These are phyloP conservation scores for Tursiops truncatus DNA, from an alignment of 2,113 vertebrate species.

Conservation along the genomic window DNA sequence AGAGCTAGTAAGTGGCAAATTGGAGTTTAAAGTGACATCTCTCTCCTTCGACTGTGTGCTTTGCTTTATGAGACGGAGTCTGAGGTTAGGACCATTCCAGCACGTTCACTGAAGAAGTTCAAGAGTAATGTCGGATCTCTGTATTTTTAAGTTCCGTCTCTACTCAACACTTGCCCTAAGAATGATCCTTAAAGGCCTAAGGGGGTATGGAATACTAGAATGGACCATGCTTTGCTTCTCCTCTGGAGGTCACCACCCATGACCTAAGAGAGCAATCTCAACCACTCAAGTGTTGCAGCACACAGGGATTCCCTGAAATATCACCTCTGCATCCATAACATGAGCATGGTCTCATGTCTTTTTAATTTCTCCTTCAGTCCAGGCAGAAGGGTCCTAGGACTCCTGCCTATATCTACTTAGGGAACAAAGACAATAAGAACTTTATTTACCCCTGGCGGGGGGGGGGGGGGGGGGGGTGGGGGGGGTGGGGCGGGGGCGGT, in stretches of 20 bases:
- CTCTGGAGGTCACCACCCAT: background rate
- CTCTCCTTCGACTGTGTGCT: background rate
- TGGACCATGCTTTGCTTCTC: background rate
- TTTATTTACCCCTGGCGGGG: background rate
- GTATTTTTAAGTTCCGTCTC: conserved; percentile 1
- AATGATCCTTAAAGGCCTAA: background rate
- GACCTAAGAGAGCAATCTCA: background rate
- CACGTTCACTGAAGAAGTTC: background rate
- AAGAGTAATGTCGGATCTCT: background rate
- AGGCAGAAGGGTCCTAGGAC: background rate
- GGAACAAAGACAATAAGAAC: background rate
- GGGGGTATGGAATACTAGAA: background rate
- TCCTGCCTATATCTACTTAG: background rate
- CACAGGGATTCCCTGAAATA: background rate
- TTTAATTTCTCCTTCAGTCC: conserved; percentile 2
- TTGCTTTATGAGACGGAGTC: background rate
- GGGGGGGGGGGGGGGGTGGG: no score
- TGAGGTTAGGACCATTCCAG: background rate
- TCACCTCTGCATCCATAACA: background rate
- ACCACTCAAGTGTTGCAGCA: background rate
- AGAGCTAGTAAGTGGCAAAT: conserved; percentile 16
- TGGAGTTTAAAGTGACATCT: background rate
- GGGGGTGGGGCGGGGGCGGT: no score
- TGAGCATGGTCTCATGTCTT: background rate
- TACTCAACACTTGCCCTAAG: background rate